Base-by-base conservation (phyloP, 2,113 vertebrate genomes). In the Salvelinus sp. region DNA sequence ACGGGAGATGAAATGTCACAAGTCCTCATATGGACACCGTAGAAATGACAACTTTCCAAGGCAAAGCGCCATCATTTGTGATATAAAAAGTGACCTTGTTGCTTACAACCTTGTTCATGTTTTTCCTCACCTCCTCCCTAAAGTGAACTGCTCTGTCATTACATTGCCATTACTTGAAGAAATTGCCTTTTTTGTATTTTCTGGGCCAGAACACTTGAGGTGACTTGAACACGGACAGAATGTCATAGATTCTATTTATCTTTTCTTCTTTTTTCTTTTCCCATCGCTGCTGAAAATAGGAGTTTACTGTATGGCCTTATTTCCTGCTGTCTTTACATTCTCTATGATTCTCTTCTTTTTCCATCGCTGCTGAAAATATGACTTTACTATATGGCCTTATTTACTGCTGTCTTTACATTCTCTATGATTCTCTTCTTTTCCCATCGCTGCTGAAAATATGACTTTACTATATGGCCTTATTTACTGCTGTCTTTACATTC, bases 221-320 rank as follows among this genome's bases (percentile, higher is more conserved):
- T 78, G 77, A 80, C 54, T 64, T 68, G 33, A 84, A 82, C 86
- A 89, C 86, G 79, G 69, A 82, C 69, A 38, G 47, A 78, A 67
- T 79, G 27, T 16, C 78, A 83, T 81, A 12, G 18, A 64, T 73
- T 72, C 23, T 25, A 14, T 50, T 64, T 47, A 57, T 74, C 6
- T 16, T 47, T 33, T 74, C 74, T 78, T 30, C 30, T 33, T 33
- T 33, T 33, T 33, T 79, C 23, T 0, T 63, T 66, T 38, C 85
- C 18, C 75, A 78, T 88, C 78, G 84, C 84, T 88, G 87, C 85
- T 83, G 75, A 89, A 85, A 78, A 80, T 64, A 86, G 73, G 79
- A 50, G 0, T 50, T 50, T 70, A 73, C 78, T 74, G 75, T 81
- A 77, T 79, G 81, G 48, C 85, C 82, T 83, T 86, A 88, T 85